A percentile compares a stretch with the other conserved stretches of the same genome.
Conservation (phyloP, 2,888 invertebrate genomes). For the Nomada ferruginata region DNA sequence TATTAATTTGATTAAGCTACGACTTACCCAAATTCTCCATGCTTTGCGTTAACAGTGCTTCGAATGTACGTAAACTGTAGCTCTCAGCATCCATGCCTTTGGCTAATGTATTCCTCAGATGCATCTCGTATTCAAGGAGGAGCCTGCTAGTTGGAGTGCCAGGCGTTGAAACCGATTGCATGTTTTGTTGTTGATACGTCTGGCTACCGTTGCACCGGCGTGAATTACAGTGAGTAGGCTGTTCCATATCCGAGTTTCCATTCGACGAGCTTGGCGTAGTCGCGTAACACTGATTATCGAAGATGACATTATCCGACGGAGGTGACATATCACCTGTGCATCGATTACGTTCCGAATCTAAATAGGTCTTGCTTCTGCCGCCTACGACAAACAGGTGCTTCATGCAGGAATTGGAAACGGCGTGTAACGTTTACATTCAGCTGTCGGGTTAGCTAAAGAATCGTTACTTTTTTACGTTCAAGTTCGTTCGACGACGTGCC, state of each 20-base stretch:
- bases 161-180: conserved; percentile 86
- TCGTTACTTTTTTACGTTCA: conserved; percentile 38
- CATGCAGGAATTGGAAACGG: conserved; percentile 75
- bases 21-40: conserved; percentile 95
- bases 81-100: conserved; percentile 98
- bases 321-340: conserved; percentile 89
- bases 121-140: conserved; percentile 96
- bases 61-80: conserved; percentile 96
- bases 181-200: conserved; percentile 85
- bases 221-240: conserved; percentile 86
- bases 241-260: conserved; percentile 95
- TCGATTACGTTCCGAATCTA: conserved; percentile 87
- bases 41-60: conserved; percentile 95
- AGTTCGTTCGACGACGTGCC: conserved; percentile 16
- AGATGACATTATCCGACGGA: conserved; percentile 96
- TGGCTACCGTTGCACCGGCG: conserved; percentile 81
- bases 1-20: background rate
- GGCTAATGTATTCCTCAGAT: conserved; percentile 95
- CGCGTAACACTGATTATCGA: conserved; percentile 97
- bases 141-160: conserved; percentile 94
- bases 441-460: conserved; percentile 33
- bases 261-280: conserved; percentile 97
- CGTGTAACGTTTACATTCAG: conserved; percentile 32
- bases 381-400: conserved; percentile 83
- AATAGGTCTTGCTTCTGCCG: conserved; percentile 85